phyloP scores from a whole-genome alignment of 2,888 invertebrate genomes.

The Chrysolina haemoptera region DNA sequence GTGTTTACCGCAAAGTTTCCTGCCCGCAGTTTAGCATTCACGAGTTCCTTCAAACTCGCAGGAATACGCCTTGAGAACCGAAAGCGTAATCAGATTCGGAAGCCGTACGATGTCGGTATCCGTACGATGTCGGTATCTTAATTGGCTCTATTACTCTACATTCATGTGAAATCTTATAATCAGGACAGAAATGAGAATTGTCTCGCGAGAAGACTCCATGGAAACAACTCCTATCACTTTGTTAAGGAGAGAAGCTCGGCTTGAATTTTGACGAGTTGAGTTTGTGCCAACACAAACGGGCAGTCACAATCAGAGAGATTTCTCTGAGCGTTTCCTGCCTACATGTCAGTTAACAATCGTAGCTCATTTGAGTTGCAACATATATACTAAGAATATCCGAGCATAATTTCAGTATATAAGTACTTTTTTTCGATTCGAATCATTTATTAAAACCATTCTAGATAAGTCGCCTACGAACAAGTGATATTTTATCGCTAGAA shows the following conservation, averaged over 20 bases:
- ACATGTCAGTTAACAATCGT: too few relatives aligned
- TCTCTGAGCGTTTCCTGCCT: too few relatives aligned
- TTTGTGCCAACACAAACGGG: not conserved
- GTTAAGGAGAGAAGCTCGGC: not conserved
- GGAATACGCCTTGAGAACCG: slow-evolving; percentile 51
- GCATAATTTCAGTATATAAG: too few relatives aligned
- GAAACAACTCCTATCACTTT: slow-evolving; percentile 29
- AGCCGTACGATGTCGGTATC: slow-evolving; percentile 54
- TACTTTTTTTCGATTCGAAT: too few relatives aligned
- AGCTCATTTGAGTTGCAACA: too few relatives aligned
- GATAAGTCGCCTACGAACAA: too few relatives aligned
- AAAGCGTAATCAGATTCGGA: slow-evolving; percentile 56
- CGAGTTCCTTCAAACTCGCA: slow-evolving; percentile 14
- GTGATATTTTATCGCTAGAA: too few relatives aligned
- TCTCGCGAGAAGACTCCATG: slow-evolving; percentile 41
- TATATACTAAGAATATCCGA: too few relatives aligned
- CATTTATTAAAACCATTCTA: too few relatives aligned
- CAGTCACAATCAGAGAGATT: too few relatives aligned
- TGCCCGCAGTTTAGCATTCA: slow-evolving; percentile 8
- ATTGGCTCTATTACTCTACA: slow-evolving; percentile 55
- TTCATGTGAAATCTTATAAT: slow-evolving; percentile 49
- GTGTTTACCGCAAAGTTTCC: not conserved
- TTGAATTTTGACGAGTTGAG: not conserved
- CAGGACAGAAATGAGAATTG: slow-evolving; percentile 45
- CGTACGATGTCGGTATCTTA: slow-evolving; percentile 53